Evolutionary conservation across 2,888 invertebrate genomes (phyloP), one percentile per base, ranked within the genome.

Genomic region (Drosophila subsilvestris): DNA sequence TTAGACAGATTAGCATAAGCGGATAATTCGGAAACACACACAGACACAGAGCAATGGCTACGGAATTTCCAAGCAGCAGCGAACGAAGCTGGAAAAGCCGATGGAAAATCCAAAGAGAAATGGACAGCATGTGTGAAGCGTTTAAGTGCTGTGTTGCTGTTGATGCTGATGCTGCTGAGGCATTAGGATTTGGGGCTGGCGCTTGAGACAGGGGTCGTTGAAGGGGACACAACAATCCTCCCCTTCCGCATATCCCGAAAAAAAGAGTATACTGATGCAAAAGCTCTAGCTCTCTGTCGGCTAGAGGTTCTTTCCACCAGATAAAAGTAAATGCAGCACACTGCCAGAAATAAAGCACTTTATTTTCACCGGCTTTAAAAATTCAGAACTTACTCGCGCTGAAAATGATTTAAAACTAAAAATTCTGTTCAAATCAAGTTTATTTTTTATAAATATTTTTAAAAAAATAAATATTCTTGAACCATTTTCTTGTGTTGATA

Each of bases 1-100:
- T 86, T 82, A 87, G 80, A 79, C 71, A 85, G 84, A 87, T 85
- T 87, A 85, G 83, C 87, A 85, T 87, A 85, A 87, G 84, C 87
- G 87, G 87, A 85, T 85, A 87, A 87, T 77, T 82, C 76, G 50
- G 32, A 69, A 63, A 60, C 56, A 48, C 53, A 69, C 51, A 76
- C 32, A 32, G 5, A 32, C 12, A n/a, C 7, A 54, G 51, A 53
- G 65, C 73, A 77, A 63, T 42, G 56, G 69, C 56, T 73, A 57
- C 45, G 51, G 29, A 55, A 73, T 63, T 55, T 60, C 62, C 29
- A 58, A 74, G 55, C 57, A 57, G 48, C 29, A 70, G 54, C 50
- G 67, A 42, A 37, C 29, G 14, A 55, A 61, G 44, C 42, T 43
- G 18, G 48, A 49, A 51, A 63, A 50, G 25, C 56, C 32, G 14